phyloP scores from a whole-genome alignment of 2,113 vertebrate genomes.

The Phalacrocorax aristotelis region DNA sequence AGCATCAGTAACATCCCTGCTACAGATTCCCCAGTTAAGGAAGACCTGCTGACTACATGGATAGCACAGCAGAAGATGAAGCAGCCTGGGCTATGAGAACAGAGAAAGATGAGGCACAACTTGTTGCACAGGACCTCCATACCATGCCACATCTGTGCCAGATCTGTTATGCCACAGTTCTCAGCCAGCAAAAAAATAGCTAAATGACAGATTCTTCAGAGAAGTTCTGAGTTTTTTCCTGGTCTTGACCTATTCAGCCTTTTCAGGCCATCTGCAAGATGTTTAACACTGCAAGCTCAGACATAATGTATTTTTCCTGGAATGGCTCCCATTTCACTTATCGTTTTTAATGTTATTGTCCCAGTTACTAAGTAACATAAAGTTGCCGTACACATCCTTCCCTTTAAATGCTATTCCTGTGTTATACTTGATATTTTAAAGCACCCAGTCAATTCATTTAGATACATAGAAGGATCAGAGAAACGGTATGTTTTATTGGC shows the following conservation, averaged over 20 bases:
- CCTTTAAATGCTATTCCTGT: not conserved
- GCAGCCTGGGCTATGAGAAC: not conserved
- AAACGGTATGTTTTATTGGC: not conserved
- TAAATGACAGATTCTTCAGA: not conserved
- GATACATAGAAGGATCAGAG: not conserved
- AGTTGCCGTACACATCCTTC: not conserved
- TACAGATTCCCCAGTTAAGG: not conserved
- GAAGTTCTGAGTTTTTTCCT: not conserved
- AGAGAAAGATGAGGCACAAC: not conserved
- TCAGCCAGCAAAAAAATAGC: not conserved
- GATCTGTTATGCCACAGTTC: not conserved
- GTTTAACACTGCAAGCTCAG: not conserved
- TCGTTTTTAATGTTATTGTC: constrained; percentile 20
- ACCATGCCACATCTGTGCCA: not conserved
- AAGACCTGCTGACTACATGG: not conserved
- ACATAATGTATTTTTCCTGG: not conserved
- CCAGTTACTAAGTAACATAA: constrained; percentile 19
- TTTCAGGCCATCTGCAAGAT: not conserved
- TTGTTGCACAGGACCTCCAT: not conserved
- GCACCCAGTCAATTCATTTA: not conserved
- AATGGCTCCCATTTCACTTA: not conserved
- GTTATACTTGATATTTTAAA: not conserved
- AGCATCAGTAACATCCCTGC: not conserved
- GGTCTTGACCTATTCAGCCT: not conserved
- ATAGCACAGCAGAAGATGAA: not conserved